Evolutionary conservation across 2,113 vertebrate species (phyloP).

Genomic region (Plestiodon gilberti): DNA sequence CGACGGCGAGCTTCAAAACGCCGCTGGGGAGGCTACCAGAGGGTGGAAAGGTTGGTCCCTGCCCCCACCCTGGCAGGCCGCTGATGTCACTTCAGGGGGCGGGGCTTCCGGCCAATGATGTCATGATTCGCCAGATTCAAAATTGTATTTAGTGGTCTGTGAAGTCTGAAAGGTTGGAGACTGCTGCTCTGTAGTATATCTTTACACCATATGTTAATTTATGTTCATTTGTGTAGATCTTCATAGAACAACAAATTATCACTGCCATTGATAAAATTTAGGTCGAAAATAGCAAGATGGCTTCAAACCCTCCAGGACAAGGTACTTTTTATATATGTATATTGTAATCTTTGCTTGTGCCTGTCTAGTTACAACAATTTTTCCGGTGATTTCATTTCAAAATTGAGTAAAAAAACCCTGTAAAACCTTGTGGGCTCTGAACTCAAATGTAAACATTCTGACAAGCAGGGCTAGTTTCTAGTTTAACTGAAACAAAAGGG

Average conservation of each 20-base stretch:
- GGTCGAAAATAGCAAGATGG: slow-evolving; percentile 70
- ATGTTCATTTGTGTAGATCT: slow-evolving; percentile 59
- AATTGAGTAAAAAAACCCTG: background rate
- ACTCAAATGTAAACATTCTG: background rate
- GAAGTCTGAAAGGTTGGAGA: too few species aligned
- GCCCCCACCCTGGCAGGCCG: too few species aligned
- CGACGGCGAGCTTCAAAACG: too few species aligned
- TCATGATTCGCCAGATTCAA: too few species aligned
- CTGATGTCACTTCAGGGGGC: too few species aligned
- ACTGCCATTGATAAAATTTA: slow-evolving; percentile 42
- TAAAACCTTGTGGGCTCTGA: background rate
- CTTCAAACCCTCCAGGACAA: slow-evolving; percentile 80
- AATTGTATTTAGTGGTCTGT: too few species aligned
- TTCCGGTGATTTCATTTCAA: background rate
- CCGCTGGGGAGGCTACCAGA: too few species aligned
- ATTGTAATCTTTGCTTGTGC: slow-evolving; percentile 24
- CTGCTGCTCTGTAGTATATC: too few species aligned
- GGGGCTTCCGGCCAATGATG: too few species aligned
- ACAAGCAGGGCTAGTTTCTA: background rate
- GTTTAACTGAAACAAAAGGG: background rate
- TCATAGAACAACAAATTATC: slow-evolving; percentile 40
- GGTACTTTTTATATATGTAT: slow-evolving; percentile 60
- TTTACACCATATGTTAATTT: background rate
- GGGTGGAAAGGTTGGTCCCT: too few species aligned
- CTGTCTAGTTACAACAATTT: background rate